Base-by-base conservation (phyloP, 30 jellyfish, hydroid and myxozoan genomes). In the Mastigias papua region DNA sequence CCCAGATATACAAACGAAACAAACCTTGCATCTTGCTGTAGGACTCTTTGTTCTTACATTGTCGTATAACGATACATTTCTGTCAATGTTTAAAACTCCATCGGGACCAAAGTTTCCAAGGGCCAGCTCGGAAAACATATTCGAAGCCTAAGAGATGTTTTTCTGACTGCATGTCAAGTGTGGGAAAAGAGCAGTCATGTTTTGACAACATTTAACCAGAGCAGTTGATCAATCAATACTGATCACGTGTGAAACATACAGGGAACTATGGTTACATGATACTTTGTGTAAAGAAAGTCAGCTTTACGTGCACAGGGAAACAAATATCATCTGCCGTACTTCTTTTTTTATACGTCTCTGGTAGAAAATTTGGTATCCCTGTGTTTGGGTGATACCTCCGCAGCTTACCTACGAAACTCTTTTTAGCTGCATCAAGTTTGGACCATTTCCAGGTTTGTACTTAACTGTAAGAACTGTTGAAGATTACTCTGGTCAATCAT, bases 101-200 rank as follows among this genome's bases (percentile, higher is more conserved):
- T 42, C 37, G 1, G 42, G 42, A 35, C 30, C 42, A 31, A 35
- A 73, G 22, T 37, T 34, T 35, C 84, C 84, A 29, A 54, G 64
- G 26, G 84, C 84, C 54, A 73, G 84, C 69, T 35, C 69, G 30
- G 84, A 73, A 73, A 73, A 73, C 84, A 73, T 73, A 20, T 25
- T 60, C 42, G 25, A 32, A 29, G 29, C 6, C 25, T 34, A 54
- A 16, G 16, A 54, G 67, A 21, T 2, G 67, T 19, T 54, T 54
- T 3, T 54, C 27, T 6, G 67, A 21, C 9, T 54, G 67, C 67
- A 54, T 54, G 27, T 11, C 27, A 6, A 54, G 27, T 3, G 25
- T 54, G 67, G 20, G 25, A 54, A 54, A 21, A 11, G 67, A 21
- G 67, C 67, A 54, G 67, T 25, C 67, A 54, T 54, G 67, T 54